phyloP scores from a whole-genome alignment of 2,888 invertebrate species.

The Ceramica pisi region DNA sequence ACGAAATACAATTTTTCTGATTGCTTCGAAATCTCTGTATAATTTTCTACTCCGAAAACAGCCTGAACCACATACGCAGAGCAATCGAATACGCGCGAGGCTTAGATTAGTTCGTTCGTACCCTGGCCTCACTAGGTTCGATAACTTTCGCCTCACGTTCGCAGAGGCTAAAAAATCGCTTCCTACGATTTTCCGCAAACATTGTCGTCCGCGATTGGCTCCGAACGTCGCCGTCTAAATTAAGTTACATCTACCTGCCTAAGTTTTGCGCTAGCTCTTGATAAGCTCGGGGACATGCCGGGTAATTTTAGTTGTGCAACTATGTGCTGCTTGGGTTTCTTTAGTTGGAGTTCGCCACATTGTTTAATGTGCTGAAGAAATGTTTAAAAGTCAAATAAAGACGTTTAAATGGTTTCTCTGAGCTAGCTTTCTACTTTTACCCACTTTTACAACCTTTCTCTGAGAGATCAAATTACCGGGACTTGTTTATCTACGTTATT shows the following conservation, averaged over 20 bases:
- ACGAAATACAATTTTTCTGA: conserved; percentile 10
- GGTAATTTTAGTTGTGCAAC: conserved; percentile 57
- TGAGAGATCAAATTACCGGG: neutral
- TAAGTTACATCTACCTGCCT: conserved; percentile 81
- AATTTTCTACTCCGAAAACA: conserved; percentile 36
- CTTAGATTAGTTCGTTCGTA: conserved; percentile 68
- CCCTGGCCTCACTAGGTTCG: conserved; percentile 56
- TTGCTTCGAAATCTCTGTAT: conserved; percentile 37
- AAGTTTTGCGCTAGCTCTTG: conserved; percentile 72
- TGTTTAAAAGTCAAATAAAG: conserved; percentile 47
- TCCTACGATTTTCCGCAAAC: conserved; percentile 81
- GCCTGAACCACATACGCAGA: conserved; percentile 40
- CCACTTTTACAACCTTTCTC: conserved; percentile 15
- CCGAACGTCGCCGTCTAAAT: conserved; percentile 79
- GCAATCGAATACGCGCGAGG: conserved; percentile 35
- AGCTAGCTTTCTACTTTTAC: conserved; percentile 12
- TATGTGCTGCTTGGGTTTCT: conserved; percentile 45
- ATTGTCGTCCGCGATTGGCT: conserved; percentile 76
- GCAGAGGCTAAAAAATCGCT: conserved; percentile 77
- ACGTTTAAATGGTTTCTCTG: conserved; percentile 27
- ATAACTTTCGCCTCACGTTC: conserved; percentile 80
- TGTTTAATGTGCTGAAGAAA: conserved; percentile 39
- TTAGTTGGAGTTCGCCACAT: conserved; percentile 44
- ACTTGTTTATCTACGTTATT: conserved; percentile 24
- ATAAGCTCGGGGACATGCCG: conserved; percentile 59